A percentile compares a stretch with the other conserved stretches of the same genome.
phyloP scores from a whole-genome alignment of 2,797 vertebrate genomes.

The Sciaenops ocellatus region DNA sequence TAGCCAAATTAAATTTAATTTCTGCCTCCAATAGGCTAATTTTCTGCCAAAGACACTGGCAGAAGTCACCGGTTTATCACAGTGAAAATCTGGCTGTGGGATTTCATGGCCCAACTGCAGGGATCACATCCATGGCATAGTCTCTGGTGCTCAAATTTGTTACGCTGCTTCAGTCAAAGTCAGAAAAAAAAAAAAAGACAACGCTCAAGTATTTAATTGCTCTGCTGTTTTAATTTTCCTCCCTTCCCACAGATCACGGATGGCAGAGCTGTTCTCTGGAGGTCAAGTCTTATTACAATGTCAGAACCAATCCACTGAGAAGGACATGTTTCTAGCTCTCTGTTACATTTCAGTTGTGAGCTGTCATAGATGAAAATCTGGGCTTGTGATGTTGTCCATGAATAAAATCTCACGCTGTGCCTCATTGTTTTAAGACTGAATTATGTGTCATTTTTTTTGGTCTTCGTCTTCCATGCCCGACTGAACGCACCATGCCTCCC shows the following conservation, averaged over 20 bases:
- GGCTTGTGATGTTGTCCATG: slow-evolving; percentile 10
- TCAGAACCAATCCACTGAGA: slow-evolving; percentile 8
- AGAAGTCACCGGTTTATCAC: slow-evolving; percentile 59
- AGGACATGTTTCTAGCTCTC: neutral
- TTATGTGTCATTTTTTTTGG: neutral
- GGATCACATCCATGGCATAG: slow-evolving; percentile 36
- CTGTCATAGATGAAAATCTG: slow-evolving; percentile 16
- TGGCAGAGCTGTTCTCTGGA: neutral
- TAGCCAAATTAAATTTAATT: slow-evolving; percentile 56
- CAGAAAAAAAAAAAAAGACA: neutral
- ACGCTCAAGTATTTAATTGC: slow-evolving; percentile 3
- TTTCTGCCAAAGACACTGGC: slow-evolving; percentile 63
- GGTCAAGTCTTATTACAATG: slow-evolving; percentile 30
- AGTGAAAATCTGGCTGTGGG: slow-evolving; percentile 59
- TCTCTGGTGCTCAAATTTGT: slow-evolving; percentile 45
- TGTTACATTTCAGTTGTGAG: slow-evolving; percentile 9
- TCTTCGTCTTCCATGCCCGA: neutral
- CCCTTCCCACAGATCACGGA: slow-evolving; percentile 11
- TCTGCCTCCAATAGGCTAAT: slow-evolving; percentile 38
- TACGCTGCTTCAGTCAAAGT: slow-evolving; percentile 34
- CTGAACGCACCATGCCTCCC: neutral
- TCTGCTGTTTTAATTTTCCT: slow-evolving; percentile 26
- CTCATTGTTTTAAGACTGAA: slow-evolving; percentile 6
- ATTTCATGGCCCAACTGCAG: slow-evolving; percentile 52
- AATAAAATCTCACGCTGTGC: slow-evolving; percentile 25